These are phyloP conservation scores for Noctua comes DNA, from an alignment of 2,888 invertebrate species.

Conservation along the genomic window DNA sequence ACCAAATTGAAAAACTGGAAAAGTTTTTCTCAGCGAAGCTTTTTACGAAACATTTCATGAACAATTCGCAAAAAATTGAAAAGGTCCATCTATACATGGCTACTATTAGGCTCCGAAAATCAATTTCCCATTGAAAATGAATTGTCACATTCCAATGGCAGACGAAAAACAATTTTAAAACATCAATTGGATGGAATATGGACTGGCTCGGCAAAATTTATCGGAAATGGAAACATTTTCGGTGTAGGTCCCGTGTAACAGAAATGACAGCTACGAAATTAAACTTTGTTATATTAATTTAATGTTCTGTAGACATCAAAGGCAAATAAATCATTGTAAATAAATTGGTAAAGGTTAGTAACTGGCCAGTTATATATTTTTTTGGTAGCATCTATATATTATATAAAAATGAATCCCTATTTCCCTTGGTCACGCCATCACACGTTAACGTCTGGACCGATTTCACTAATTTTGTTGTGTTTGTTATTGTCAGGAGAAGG, in stretches of 20 bases:
- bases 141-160: conserved; percentile 55
- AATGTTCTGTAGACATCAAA: conserved; percentile 37
- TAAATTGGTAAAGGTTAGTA: not conserved
- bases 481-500: no score
- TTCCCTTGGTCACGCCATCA: no score
- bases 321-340: not conserved
- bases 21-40: not conserved
- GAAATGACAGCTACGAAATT: conserved; percentile 83
- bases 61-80: not conserved
- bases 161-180: conserved; percentile 68
- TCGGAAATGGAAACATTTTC: conserved; percentile 78
- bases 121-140: conserved; percentile 59
- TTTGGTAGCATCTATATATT: not conserved
- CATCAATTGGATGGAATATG: conserved; percentile 69
- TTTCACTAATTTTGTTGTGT: no score
- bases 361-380: not conserved
- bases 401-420: no score
- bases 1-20: not conserved
- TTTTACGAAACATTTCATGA: conserved; percentile 5
- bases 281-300: conserved; percentile 75
- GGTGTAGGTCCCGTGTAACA: conserved; percentile 66
- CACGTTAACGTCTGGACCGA: no score
- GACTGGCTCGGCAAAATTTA: conserved; percentile 69
- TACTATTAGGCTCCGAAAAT: conserved; percentile 29
- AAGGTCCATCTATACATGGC: not conserved